phyloP scores from a whole-genome alignment of 2,113 vertebrate genomes.

The Taxidea taxus region DNA sequence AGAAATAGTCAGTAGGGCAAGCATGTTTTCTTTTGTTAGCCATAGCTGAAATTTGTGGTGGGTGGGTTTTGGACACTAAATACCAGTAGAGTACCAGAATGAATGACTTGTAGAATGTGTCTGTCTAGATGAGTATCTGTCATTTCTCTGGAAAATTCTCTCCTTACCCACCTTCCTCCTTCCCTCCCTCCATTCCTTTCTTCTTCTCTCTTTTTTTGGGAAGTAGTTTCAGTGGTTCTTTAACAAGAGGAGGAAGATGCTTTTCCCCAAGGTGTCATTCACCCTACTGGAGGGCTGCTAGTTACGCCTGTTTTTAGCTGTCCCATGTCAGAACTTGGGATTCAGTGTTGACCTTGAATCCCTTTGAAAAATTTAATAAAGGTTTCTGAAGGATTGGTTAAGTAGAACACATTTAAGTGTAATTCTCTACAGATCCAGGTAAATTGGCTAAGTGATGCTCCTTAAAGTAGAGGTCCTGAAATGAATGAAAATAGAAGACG shows the following conservation, averaged over 20 bases:
- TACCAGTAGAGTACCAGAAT: background rate
- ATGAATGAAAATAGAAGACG: background rate
- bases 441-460: conserved; percentile 9
- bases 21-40: background rate
- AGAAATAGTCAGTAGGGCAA: background rate
- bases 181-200: background rate
- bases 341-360: conserved; percentile 2
- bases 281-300: conserved; percentile 30
- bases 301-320: background rate
- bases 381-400: conserved; percentile 30
- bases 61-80: background rate
- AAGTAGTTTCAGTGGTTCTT: conserved; percentile 39
- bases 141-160: conserved; percentile 43
- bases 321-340: background rate
- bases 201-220: background rate
- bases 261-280: conserved; percentile 53
- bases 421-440: conserved; percentile 1
- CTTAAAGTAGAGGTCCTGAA: background rate
- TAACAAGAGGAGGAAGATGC: conserved; percentile 51
- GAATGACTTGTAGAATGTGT: background rate
- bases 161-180: background rate
- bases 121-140: background rate
- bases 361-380: conserved; percentile 28
- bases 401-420: background rate
- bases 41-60: background rate